phyloP scores from a whole-genome alignment of 2,113 vertebrate species.

The Eretmochelys imbricata region DNA sequence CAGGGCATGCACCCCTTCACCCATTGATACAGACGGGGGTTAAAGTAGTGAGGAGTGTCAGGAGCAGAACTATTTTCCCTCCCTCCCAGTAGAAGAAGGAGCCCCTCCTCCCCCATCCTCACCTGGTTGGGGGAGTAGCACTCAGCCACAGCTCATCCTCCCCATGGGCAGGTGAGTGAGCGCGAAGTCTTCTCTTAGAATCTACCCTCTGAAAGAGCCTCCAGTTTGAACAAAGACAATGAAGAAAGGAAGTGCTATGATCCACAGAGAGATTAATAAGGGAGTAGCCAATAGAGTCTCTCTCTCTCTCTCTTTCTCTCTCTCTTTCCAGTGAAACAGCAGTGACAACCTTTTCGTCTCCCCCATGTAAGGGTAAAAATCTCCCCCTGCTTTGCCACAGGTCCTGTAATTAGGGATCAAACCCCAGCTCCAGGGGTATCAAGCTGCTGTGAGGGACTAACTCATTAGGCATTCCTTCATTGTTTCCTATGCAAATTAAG shows the following conservation, averaged over 20 bases:
- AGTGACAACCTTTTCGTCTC: conserved; percentile 54
- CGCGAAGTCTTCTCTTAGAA: neutral
- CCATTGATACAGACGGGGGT: neutral
- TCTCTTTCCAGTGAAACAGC: neutral
- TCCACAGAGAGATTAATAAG: neutral
- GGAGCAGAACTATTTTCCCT: neutral
- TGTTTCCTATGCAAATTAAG: conserved; percentile 90
- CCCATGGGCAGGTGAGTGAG: neutral
- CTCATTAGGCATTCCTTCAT: conserved; percentile 87
- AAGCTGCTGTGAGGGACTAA: conserved; percentile 77
- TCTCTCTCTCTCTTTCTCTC: too few relatives aligned
- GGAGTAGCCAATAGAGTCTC: too few relatives aligned
- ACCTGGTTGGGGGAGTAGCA: neutral
- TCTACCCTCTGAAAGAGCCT: accelerated
- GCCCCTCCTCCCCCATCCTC: too few relatives aligned
- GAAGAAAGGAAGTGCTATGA: neutral
- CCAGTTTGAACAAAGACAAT: neutral
- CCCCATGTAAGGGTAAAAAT: conserved; percentile 2
- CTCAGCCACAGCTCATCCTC: neutral
- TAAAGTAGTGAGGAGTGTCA: neutral
- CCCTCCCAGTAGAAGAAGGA: neutral
- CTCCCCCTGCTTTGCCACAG: conserved; percentile 32
- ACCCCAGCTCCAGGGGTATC: conserved; percentile 71
- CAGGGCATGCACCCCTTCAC: neutral
- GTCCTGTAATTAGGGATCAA: conserved; percentile 72